Conservation (phyloP, 1,140 invertebrate genomes). For the Ceratina calcarata region DNA sequence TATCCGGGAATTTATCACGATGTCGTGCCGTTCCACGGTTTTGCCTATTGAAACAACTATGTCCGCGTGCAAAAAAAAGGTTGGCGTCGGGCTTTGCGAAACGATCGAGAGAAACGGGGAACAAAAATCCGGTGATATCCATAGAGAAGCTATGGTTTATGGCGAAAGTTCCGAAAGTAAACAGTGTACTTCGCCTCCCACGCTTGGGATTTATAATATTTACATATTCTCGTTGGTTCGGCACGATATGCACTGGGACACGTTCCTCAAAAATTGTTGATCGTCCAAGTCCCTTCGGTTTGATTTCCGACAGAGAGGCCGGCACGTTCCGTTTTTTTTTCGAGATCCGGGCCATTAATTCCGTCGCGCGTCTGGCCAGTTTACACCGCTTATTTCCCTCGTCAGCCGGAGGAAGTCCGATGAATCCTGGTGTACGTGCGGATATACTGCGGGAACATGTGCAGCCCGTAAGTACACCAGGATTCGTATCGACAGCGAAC, state of each 20-base stretch:
- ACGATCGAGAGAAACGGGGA: constrained; percentile 22
- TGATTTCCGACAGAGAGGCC: not conserved
- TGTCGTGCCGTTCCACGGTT: constrained; percentile 18
- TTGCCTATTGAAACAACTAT: constrained; percentile 18
- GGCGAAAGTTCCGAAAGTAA: constrained; percentile 7
- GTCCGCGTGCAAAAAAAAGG: not conserved
- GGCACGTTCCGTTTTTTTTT: no score
- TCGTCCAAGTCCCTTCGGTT: no score
- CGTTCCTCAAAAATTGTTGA: not conserved
- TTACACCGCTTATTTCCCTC: constrained; percentile 43
- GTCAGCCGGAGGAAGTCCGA: not conserved
- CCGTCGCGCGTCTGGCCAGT: not conserved
- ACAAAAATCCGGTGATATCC: constrained; percentile 33
- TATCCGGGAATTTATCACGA: constrained; percentile 44
- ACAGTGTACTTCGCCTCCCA: constrained; percentile 8
- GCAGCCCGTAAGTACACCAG: constrained; percentile 16
- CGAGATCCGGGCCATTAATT: not conserved
- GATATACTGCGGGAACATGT: constrained; percentile 16
- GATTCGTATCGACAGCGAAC: constrained; percentile 49
- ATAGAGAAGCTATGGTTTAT: constrained; percentile 35
- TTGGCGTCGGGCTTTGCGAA: not conserved
- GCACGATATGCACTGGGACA: not conserved
- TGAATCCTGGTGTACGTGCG: constrained; percentile 2
- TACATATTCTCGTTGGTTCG: no score
- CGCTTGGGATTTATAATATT: no score